Evolutionary conservation across 2,888 invertebrate genomes (phyloP), one percentile per base, ranked within the genome.

Genomic region (Ophion costatus): DNA sequence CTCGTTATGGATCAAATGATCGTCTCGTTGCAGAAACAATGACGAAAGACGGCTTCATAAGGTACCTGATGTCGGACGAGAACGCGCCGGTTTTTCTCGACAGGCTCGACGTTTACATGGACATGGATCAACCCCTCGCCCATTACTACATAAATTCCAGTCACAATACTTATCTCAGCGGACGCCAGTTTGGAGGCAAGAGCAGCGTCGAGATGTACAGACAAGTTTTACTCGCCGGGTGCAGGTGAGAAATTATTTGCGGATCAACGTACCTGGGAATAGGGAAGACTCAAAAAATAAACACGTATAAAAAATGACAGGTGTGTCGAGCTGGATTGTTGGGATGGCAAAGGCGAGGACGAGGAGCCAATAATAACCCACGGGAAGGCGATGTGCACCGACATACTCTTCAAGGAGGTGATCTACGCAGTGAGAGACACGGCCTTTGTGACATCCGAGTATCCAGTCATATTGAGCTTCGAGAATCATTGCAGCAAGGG

Each of bases 111-210:
- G 97, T 98, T 91, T 98, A 98, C 92, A 98, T 97, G 98, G 99
- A 99, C 88, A 99, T 99, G 99, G 99, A 99, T 93, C 99, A 99
- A 93, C 98, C 99, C 0, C 94, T 99, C 78, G 97, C 98, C 10
- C 99, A 99, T 94, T 99, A 99, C 94, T 99, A 99, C 94, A 99
- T 99, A 92, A 99, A 99, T 95, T 99, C 98, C 84, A 98, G 98
- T 86, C 99, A 99, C 94, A 99, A 99, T 94, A 99, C 99, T 17
- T 99, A 99, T 94, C 95, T 99, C 86, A 96, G 96, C 38, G 99
- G 99, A 0, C 94, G 99, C 85, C 99, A 99, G 95, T 99, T 99
- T 93, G 99, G 99, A 77, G 99, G 99, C 17, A 98, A 97, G 94
- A 98, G 98, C 87, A 98, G 98, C 89, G 99, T 99, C 4, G 99